phyloP scores from a whole-genome alignment of 2,113 vertebrate species.

The Rousettus leschenaultii region DNA sequence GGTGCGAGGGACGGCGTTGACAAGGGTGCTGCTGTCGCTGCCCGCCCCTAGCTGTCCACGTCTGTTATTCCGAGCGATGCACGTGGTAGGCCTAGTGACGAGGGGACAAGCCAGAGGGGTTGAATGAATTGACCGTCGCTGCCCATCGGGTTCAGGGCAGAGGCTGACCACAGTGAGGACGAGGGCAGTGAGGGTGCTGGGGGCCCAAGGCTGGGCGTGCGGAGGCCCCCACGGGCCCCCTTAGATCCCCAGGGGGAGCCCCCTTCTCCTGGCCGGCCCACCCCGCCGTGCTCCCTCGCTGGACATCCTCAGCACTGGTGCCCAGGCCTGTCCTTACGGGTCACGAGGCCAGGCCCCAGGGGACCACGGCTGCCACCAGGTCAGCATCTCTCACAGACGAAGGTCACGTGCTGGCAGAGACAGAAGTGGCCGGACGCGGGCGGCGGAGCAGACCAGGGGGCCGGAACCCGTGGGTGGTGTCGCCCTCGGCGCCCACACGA shows the following conservation, averaged over 20 bases:
- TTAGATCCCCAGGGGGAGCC: fast-evolving
- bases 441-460: too few relatives aligned
- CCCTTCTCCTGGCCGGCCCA: too few relatives aligned
- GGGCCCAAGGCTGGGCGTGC: fast-evolving
- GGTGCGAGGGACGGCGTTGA: fast-evolving
- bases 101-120: too few relatives aligned
- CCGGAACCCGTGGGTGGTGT: too few relatives aligned
- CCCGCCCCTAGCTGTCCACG: fast-evolving
- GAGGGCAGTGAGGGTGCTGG: fast-evolving
- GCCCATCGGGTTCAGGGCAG: fast-evolving
- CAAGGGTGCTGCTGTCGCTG: fast-evolving
- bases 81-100: fast-evolving
- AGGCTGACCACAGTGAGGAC: fast-evolving
- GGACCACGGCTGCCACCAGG: fast-evolving
- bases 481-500: fast-evolving
- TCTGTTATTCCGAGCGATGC: fast-evolving
- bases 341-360: neutral
- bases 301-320: fast-evolving
- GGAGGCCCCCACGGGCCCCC: neutral
- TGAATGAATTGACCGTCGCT: fast-evolving
- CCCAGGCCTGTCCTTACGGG: fast-evolving
- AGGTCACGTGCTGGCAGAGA: too few relatives aligned
- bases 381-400: too few relatives aligned
- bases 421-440: too few relatives aligned
- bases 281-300: fast-evolving